phyloP scores from a whole-genome alignment of 2,797 vertebrate genomes.

The Neosilurus hyrtlii region DNA sequence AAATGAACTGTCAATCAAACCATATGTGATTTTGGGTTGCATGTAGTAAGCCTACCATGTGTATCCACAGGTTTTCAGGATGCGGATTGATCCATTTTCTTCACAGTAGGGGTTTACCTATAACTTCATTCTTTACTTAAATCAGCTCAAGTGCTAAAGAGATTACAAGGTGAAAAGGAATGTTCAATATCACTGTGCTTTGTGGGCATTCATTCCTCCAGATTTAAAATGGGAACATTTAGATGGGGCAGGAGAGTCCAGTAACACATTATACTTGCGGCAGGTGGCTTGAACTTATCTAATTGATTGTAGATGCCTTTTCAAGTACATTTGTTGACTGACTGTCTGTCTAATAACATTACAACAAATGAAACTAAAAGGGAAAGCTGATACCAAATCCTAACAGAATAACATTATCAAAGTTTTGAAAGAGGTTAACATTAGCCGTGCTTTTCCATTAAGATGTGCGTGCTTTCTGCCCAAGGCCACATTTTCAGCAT shows the following conservation, averaged over 20 bases:
- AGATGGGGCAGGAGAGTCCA: not conserved
- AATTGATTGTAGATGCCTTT: not conserved
- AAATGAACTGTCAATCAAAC: slow-evolving; percentile 1
- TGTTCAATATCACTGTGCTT: slow-evolving; percentile 67
- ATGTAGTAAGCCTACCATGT: not conserved
- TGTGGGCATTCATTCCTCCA: slow-evolving; percentile 43
- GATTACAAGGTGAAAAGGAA: slow-evolving; percentile 70
- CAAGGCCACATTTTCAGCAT: slow-evolving; percentile 22
- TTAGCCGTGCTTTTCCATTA: not conserved
- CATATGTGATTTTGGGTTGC: slow-evolving; percentile 7
- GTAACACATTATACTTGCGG: not conserved
- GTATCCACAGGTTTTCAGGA: not conserved
- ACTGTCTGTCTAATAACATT: not conserved
- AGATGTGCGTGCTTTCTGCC: not conserved
- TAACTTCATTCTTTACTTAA: slow-evolving; percentile 66
- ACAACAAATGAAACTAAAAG: not conserved
- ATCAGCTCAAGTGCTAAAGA: slow-evolving; percentile 69
- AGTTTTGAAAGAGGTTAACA: not conserved
- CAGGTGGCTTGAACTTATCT: not conserved
- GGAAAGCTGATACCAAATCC: not conserved
- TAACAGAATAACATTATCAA: not conserved
- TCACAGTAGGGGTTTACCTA: slow-evolving; percentile 49
- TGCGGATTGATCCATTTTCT: slow-evolving; percentile 7
- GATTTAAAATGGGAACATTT: not conserved
- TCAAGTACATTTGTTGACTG: not conserved